Evolutionary conservation across 1,140 invertebrate species (phyloP), one percentile per base, ranked within the genome.

Genomic region (Apis cerana): DNA sequence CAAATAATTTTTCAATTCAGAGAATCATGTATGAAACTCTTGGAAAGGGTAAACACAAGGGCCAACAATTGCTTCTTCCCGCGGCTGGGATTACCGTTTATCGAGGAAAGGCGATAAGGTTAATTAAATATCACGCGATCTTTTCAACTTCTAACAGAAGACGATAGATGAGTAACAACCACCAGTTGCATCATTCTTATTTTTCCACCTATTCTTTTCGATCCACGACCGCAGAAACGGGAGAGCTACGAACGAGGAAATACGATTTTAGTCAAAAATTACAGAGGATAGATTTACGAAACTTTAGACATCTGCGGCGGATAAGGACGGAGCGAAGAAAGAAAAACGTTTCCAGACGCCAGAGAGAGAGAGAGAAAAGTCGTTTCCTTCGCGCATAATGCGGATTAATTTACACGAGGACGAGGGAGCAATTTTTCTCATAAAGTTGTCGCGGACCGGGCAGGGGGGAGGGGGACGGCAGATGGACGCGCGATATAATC

Each of bases 261-360:
- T 71, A 83, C 33, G 33, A 68, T 61, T 65, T 23, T 50, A 27
- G 54, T 62, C 11, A 86, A 84, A 87, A 83, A 84, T 86, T 10
- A 1, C 70, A 13, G 48, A 0, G 50, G 50, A 86, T 58, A 80
- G 62, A 48, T 56, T 87, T 87, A 72, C 81, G 86, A 80, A 87
- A 87, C 76, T 23, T 83, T 84, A 87, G 75, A 86, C 54, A 33
- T 67, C 15, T 83, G 85, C 23, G 80, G 80, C 19, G 58, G 15
- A 70, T 52, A 59, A 72, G 27, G 69, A 70, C 8, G 11, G 2
- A 9, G 11, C 8, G 27, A 17, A 15, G 15, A n/a, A n/a, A 62
- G 19, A 11, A 62, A 62, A 1, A 23, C 4, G 19, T 65, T 50
- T n/a, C 4, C 33, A 43, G 33, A 33, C 33, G 33, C 33, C 33